Evolutionary conservation across 2,113 vertebrate genomes (phyloP), one percentile per base, ranked within the genome.

Genomic region (Mastomys coucha): DNA sequence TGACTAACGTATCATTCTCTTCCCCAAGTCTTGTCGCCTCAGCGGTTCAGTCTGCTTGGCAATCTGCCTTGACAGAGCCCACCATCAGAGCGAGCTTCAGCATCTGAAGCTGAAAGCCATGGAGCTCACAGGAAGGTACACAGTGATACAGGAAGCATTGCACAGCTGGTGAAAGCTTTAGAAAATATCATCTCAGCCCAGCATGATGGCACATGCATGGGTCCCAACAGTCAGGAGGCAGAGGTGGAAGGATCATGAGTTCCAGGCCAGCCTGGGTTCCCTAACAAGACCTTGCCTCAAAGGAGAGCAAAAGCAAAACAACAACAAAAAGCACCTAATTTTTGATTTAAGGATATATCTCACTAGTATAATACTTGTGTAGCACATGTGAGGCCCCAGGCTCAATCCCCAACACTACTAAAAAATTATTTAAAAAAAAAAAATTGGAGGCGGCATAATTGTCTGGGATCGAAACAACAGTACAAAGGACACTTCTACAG

Each of bases 21-120:
- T 22, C 36, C n/a, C n/a, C 33, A 24, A 10, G 42, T 45, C 39
- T 7, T 26, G 0, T 4, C 28, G 45, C 63, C 9, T 0, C 3
- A 10, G 10, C 1, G 8, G 26, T 14, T 19, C 45, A 36, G 67
- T 88, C 85, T 17, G 1, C 49, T 49, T 33, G n/a, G 58, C 70
- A 36, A n/a, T 39, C 70, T 9, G 56, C 49, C 13, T 26, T 49
- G 5, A 69, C 39, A 92, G 65, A 58, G 51, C 63, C 26, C 75
- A 81, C 56, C 31, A 17, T 36, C 67, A 69, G 67, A 69, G 67
- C 33, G 67, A 69, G 67, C 33, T 36, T 69, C 31, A 36, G 67
- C 33, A 58, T 28, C 0, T n/a, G 77, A 77, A 77, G 20, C 72
- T 5, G 22, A 88, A 73, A 73, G 24, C 73, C 51, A 31, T 0